Base-by-base conservation (phyloP, 2,888 invertebrate species). In the Hydrotaea diabolus region DNA sequence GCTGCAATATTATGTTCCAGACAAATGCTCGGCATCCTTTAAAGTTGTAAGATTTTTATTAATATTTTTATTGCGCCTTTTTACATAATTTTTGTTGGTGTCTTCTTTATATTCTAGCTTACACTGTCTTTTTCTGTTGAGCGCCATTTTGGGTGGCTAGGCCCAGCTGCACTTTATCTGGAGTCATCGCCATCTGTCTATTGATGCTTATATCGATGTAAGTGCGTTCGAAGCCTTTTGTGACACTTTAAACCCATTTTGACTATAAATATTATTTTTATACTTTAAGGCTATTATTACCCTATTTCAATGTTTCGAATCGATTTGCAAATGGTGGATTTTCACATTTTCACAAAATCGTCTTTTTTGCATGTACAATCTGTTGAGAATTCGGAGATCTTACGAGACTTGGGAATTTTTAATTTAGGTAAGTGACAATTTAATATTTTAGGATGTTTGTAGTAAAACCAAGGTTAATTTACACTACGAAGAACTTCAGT, bases 111-210 rank as follows among this genome's bases (percentile, higher is more conserved):
- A n/a, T n/a, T n/a, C n/a, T n/a, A n/a, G n/a, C n/a, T n/a, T n/a
- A n/a, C n/a, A n/a, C n/a, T n/a, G n/a, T n/a, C n/a, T 1, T 15
- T 17, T 79, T 23, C 31, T 49, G 21, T 15, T 80, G 17, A 49
- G 59, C 8, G 36, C 83, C 4, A 11, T 49, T n/a, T 11, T 79
- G 17, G 83, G 72, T n/a, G 7, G 76, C 21, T 43, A 21, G 31
- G 79, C 76, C 0, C 83, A 83, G 69, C 72, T 72, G 49, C 8
- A 73, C 59, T 73, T 19, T 19, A 57, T 83, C 39, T 83, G 79
- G 79, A 72, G 66, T 36, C 64, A 76, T 59, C 76, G 79, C 26
- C 66, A 72, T 11, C 59, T 73, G 39, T 26, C 79, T 0, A 15
- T 62, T 62, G 31, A 31, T n/a, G 7, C 1, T 15, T 62, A 62